phyloP scores from a whole-genome alignment of 1,140 invertebrate species.

The Brachionus koreanus region DNA sequence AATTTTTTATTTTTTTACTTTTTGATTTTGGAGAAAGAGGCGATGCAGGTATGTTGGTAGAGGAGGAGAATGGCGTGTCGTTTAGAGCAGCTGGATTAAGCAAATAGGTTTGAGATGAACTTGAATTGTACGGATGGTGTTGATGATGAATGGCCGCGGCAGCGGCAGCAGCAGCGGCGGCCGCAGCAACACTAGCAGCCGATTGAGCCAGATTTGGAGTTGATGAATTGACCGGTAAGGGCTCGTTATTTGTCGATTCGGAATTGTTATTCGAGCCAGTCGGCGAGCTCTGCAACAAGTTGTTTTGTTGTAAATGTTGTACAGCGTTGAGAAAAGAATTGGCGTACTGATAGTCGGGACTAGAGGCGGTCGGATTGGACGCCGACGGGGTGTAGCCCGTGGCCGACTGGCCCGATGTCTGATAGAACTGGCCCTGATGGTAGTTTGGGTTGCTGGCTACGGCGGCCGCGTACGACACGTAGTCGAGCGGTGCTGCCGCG shows the following conservation, averaged over 20 bases:
- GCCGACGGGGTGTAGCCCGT: not conserved
- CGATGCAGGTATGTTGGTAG: not conserved
- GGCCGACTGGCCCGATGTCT: not conserved
- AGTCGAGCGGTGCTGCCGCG: not conserved
- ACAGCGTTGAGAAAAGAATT: constrained; percentile 35
- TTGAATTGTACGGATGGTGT: not conserved
- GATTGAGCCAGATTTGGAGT: constrained; percentile 40
- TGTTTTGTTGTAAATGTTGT: constrained; percentile 37
- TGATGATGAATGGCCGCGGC: not conserved
- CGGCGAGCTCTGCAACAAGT: not conserved
- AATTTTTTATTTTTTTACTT: not conserved
- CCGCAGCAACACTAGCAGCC: constrained; percentile 6
- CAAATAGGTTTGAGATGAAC: constrained; percentile 25
- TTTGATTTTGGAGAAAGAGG: constrained; percentile 38
- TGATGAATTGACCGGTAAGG: constrained; percentile 32
- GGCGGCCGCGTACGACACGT: constrained; percentile 38
- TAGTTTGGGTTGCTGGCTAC: constrained; percentile 4
- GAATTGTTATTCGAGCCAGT: not conserved
- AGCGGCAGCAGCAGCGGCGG: constrained; percentile 26
- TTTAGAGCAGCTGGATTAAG: constrained; percentile 37
- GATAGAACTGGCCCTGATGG: not conserved
- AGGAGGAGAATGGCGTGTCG: constrained; percentile 16
- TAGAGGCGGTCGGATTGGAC: not conserved
- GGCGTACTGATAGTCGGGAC: constrained; percentile 26
- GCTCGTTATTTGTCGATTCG: not conserved